Base-by-base conservation (phyloP, 2,888 invertebrate species). In the Cenopis cana region DNA sequence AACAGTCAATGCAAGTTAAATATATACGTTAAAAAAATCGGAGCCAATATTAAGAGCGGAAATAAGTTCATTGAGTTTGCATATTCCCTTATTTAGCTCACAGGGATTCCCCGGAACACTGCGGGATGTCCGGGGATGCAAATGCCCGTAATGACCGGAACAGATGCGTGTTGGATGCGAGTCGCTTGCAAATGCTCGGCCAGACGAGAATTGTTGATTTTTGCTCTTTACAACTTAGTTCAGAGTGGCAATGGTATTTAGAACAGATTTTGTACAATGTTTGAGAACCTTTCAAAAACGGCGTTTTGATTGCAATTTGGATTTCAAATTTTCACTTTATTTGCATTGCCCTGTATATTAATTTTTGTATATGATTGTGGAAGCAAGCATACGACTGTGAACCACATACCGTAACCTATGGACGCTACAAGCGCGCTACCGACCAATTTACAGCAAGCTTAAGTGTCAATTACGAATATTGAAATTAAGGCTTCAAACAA, bases 61-160 rank as follows among this genome's bases (percentile, higher is more conserved):
- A 55, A 55, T 55, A 24, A 55, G 29, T 29, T n/a, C n/a, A 55
- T 20, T 55, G 50, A 46, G 29, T 60, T 69, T 61, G 60, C 8
- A n/a, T 46, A 8, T 46, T 46, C 46, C n/a, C 46, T 46, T n/a
- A n/a, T 46, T 46, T 46, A n/a, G 12, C n/a, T 46, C n/a, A 46
- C 46, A 5, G 46, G n/a, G 46, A 46, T 46, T 46, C 46, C n/a
- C 46, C 46, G 46, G 46, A 46, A 46, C 46, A n/a, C 46, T n/a
- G n/a, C 46, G n/a, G 46, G 46, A n/a, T 46, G n/a, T 46, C 46
- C 46, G 68, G 73, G 61, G 72, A 73, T 74, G 76, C 74, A 66
- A 74, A 74, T 72, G 67, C 69, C 67, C 61, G 69, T 70, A 60
- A 74, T 75, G 75, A 76, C 74, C 74, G 74, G 73, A 61, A 61